These are phyloP conservation scores for Resseliella maxima DNA, from an alignment of 2,888 invertebrate species.

Conservation along the genomic window DNA sequence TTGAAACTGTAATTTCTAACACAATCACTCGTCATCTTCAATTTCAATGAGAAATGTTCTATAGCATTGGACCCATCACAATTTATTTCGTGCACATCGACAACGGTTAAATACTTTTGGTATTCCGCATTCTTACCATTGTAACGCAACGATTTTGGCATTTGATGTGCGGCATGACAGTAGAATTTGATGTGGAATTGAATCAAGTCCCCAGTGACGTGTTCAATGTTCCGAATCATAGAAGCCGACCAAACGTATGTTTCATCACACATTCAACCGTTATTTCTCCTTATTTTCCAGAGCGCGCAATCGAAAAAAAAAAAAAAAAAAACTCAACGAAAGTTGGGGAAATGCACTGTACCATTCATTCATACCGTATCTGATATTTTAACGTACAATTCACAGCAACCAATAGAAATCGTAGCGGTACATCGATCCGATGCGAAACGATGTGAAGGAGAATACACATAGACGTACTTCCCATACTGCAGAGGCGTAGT, in stretches of 20 bases:
- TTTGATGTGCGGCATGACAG: slow-evolving; percentile 13
- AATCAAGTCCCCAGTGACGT: slow-evolving; percentile 25
- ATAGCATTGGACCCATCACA: not conserved
- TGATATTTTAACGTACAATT: not conserved
- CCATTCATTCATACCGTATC: not conserved
- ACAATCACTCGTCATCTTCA: not conserved
- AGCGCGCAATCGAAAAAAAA: too few relatives aligned
- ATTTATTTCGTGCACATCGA: not conserved
- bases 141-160: not conserved
- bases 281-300: not conserved
- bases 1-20: not conserved
- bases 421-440: not conserved
- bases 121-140: not conserved
- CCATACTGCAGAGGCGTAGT: slow-evolving; percentile 25
- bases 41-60: not conserved
- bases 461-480: not conserved
- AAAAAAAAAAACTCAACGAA: slow-evolving; percentile 33
- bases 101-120: not conserved
- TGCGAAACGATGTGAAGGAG: not conserved
- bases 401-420: not conserved
- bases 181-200: slow-evolving; percentile 26
- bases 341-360: not conserved
- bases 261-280: not conserved
- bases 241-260: not conserved
- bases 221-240: not conserved